Evolutionary conservation across 92 coral and sea anemone species (phyloP), one percentile per base, ranked within the genome.

Genomic region (Heliopora coerulea): DNA sequence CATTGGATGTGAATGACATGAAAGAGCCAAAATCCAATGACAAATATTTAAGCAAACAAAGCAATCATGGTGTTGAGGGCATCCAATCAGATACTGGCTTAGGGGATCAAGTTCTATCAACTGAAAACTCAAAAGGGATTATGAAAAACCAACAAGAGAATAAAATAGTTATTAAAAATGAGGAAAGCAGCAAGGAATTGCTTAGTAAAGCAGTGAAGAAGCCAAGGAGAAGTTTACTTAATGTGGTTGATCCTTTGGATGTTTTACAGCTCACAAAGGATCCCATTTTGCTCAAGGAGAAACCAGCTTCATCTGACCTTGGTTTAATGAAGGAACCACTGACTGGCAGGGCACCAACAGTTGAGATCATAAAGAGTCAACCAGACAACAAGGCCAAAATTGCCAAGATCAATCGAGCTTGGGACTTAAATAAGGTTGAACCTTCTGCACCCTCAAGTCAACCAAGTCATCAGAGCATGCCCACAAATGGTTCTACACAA

Each of bases 1-100:
- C 46, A 20, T 24, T 41, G 13, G 63, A 70, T 28, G 40, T 52
- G 74, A 49, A 32, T 70, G 77, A 70, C 63, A 54, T 58, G 11
- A 70, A 70, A 10, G 62, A 30, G 14, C 28, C 34, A 24, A 70
- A 70, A 70, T 70, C 77, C 32, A 18, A 54, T 20, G n/a, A 54
- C 32, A 70, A 70, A 70, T 50, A 31, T 42, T 49, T 29, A 54
- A 54, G 10, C 63, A 70, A 70, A 70, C 77, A 70, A 34, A 70
- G 31, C 58, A 70, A 50, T 70, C 34, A 70, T 50, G 63, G 18
- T 54, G 49, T 70, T 70, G 49, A 70, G 19, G 28, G 1, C 2
- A 17, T 11, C 77, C 63, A 70, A 29, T 70, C 77, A 70, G 32
- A 18, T 30, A 8, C 28, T 32, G 52, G 77, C 77, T 54, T 70